These are phyloP conservation scores for Biston betularia DNA, from an alignment of 2,888 invertebrate genomes.

Conservation along the genomic window DNA sequence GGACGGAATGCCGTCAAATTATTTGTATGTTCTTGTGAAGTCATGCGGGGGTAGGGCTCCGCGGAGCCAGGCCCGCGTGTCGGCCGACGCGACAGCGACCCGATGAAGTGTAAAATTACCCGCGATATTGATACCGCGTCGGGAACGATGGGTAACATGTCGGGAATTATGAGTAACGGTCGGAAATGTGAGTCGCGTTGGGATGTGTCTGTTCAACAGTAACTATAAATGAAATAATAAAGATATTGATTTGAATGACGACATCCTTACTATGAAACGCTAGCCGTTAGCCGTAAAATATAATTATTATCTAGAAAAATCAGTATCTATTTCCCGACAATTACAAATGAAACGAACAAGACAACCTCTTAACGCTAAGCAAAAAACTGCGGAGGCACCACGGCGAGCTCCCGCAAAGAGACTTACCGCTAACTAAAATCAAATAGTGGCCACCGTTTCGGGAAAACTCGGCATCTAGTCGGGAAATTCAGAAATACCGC, in stretches of 20 bases:
- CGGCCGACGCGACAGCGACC: neutral
- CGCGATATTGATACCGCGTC: slow-evolving; percentile 12
- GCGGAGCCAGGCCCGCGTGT: neutral
- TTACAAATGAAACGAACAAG: no score
- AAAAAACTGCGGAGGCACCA: no score
- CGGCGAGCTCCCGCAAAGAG: no score
- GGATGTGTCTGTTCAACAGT: neutral
- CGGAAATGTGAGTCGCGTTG: neutral
- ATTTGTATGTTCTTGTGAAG: neutral
- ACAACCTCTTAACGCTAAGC: no score
- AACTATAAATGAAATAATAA: no score
- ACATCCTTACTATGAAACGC: no score
- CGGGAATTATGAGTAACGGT: neutral
- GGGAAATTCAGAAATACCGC: neutral
- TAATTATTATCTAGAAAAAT: no score
- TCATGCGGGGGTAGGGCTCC: neutral
- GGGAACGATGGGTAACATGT: slow-evolving; percentile 3
- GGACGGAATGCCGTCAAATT: neutral
- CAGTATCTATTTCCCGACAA: no score
- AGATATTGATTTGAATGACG: no score
- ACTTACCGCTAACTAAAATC: no score
- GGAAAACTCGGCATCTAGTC: neutral
- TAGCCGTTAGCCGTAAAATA: no score
- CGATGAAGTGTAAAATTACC: slow-evolving; percentile 10
- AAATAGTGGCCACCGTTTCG: no score